Percentiles rank a stretch among this genome's conserved stretches.
These are phyloP conservation scores for Latheticus oryzae DNA, from an alignment of 2,888 invertebrate species.

Conservation along the genomic window DNA sequence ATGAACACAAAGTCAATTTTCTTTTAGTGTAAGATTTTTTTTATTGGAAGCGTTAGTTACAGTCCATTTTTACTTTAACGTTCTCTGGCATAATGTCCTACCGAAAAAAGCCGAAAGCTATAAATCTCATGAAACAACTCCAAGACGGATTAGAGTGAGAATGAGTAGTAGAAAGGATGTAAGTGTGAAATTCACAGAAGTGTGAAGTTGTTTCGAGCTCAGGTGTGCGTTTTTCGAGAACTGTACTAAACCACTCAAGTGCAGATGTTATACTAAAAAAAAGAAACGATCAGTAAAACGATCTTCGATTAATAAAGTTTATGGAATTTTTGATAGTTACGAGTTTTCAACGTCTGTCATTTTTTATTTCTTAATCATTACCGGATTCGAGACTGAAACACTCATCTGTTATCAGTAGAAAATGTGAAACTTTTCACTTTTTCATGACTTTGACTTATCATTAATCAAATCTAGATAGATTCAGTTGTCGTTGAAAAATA, in stretches of 20 bases:
- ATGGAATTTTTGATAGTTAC: too few species aligned
- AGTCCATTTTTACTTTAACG: slow-evolving; percentile 34
- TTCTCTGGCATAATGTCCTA: slow-evolving; percentile 31
- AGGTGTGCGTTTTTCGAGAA: slow-evolving; percentile 42
- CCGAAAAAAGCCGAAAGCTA: slow-evolving; percentile 24
- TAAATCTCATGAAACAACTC: slow-evolving; percentile 42
- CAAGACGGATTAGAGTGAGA: slow-evolving; percentile 41
- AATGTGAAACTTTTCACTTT: neutral
- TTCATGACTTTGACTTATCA: neutral
- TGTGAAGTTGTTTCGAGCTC: slow-evolving; percentile 43
- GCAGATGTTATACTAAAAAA: slow-evolving; percentile 40
- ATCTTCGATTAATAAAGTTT: slow-evolving; percentile 4
- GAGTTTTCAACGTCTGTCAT: too few species aligned
- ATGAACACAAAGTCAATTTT: slow-evolving; percentile 38
- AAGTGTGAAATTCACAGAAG: slow-evolving; percentile 40
- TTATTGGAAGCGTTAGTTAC: slow-evolving; percentile 38
- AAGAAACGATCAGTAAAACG: slow-evolving; percentile 3
- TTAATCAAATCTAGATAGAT: slow-evolving; percentile 10
- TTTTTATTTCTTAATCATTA: too few species aligned
- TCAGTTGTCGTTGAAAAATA: slow-evolving; percentile 4
- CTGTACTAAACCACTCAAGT: slow-evolving; percentile 42
- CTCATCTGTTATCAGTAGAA: too few species aligned
- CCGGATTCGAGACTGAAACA: too few species aligned
- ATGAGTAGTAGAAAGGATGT: slow-evolving; percentile 30
- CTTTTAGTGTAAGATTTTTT: slow-evolving; percentile 31